These are phyloP conservation scores for Nomada flava DNA, from an alignment of 2,888 invertebrate genomes.

Conservation along the genomic window DNA sequence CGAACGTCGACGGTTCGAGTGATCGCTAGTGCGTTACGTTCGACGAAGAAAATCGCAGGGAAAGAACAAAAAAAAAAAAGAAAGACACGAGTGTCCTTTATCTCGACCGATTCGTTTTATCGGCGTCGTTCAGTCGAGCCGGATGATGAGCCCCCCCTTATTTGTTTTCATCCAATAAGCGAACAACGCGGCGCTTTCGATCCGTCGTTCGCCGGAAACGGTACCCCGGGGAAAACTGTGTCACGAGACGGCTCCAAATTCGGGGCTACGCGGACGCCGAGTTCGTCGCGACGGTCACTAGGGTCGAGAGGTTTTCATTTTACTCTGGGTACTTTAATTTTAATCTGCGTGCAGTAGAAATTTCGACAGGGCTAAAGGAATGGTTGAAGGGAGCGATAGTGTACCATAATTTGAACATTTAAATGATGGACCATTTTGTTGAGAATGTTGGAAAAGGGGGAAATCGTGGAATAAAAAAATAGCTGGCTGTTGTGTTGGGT, in stretches of 20 bases:
- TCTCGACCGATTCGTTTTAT: conserved; percentile 75
- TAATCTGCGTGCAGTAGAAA: too few species aligned
- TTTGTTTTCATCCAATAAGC: conserved; percentile 75
- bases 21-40: conserved; percentile 16
- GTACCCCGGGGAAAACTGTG: conserved; percentile 47
- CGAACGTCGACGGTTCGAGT: conserved; percentile 37
- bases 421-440: neutral
- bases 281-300: conserved; percentile 54
- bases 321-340: too few species aligned
- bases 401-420: neutral
- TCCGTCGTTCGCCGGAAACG: conserved; percentile 60
- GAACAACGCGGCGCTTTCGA: conserved; percentile 55
- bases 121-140: conserved; percentile 65
- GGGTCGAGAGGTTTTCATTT: conserved; percentile 27
- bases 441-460: neutral
- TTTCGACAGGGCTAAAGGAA: too few species aligned
- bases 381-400: neutral
- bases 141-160: conserved; percentile 75
- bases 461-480: too few species aligned
- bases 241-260: conserved; percentile 16
- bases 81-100: conserved; percentile 58
- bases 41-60: neutral
- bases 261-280: neutral
- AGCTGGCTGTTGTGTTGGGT: too few species aligned
- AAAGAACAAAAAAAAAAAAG: neutral